Evolutionary conservation across 2,113 vertebrate species (phyloP).

Genomic region (Amphiprion ocellaris): DNA sequence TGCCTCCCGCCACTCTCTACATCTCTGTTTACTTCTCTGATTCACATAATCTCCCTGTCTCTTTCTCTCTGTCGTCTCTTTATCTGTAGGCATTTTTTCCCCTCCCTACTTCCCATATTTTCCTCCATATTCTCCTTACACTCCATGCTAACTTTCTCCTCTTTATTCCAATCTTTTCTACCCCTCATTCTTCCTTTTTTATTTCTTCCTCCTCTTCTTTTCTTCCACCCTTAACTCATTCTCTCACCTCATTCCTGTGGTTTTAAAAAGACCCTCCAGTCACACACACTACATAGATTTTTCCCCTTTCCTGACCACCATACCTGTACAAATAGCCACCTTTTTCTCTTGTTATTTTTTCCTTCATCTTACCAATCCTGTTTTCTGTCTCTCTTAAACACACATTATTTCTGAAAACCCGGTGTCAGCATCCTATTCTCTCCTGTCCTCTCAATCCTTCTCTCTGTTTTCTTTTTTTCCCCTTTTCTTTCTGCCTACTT

Average conservation of each 20-base stretch:
- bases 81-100: background rate
- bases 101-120: background rate
- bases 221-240: background rate
- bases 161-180: background rate
- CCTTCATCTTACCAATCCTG: background rate
- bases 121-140: background rate
- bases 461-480: background rate
- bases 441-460: constrained; percentile 23
- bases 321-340: constrained; percentile 17
- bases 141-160: background rate
- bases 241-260: constrained; percentile 1
- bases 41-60: constrained; percentile 29
- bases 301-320: background rate
- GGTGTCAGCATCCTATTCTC: constrained; percentile 43
- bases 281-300: background rate
- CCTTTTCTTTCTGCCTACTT: constrained; percentile 10
- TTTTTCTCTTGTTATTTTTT: constrained; percentile 1
- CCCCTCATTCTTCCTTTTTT: too few relatives aligned
- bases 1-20: constrained; percentile 56
- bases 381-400: background rate
- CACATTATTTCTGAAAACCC: constrained; percentile 22
- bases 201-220: background rate
- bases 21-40: constrained; percentile 61
- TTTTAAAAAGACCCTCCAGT: background rate
- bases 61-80: constrained; percentile 28